Evolutionary conservation across 2,797 vertebrate genomes (phyloP), one percentile per base, ranked within the genome.

Genomic region (Poecilia velifera): DNA sequence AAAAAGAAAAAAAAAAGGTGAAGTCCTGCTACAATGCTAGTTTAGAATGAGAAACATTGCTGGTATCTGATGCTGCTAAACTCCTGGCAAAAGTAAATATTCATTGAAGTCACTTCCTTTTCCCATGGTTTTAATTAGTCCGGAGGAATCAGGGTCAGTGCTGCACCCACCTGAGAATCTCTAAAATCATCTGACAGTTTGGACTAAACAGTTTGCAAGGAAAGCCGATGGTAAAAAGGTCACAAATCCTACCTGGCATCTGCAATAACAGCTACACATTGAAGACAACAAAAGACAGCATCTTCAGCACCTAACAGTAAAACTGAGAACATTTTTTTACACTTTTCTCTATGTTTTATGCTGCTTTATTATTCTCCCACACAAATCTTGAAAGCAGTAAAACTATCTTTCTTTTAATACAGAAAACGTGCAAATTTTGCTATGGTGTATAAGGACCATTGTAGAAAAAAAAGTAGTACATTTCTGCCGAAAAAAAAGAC

Each of bases 91-190:
- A 70, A 25, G 4, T n/a, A 25, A 6, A 43, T 12, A 28, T 36
- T 6, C 76, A 83, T 45, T 66, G 71, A 85, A 83, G 80, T 34
- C 0, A 73, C 82, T 76, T 53, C 28, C 57, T 41, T 77, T 76
- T 74, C 82, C 57, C 41, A 8, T 2, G 4, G 57, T 77, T 76
- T 73, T 31, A 80, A 9, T 78, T 73, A 74, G 73, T 82, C 7
- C 39, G 55, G 31, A 46, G 31, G 76, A 87, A 76, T 83, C 73
- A 47, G 6, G 20, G 59, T 78, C 71, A 77, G 53, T 25, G 73
- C 59, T 85, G 62, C 62, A 43, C 72, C 55, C 43, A 80, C 47
- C 6, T 77, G 72, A 78, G 76, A 80, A 31, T 75, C 49, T 39
- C 55, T 74, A 13, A 53, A 78, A 31, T 46, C 72, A 5, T 41